Conservation (phyloP, 2,888 invertebrate species). For the Macaria notata region DNA sequence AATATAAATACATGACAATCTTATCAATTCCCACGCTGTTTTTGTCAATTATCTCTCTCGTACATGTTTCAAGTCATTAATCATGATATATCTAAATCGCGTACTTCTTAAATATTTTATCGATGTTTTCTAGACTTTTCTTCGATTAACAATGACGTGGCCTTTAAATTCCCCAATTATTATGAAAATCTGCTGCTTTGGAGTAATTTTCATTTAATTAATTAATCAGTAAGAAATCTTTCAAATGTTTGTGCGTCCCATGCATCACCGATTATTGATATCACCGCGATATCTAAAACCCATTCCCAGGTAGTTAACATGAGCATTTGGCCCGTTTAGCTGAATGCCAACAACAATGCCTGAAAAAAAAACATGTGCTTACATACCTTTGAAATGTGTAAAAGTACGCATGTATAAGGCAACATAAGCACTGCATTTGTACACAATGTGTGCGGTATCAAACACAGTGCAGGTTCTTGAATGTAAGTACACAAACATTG, state of each 20-base stretch:
- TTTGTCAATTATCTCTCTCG: background rate
- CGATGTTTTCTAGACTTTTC: conserved; percentile 7
- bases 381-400: too few species aligned
- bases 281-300: too few species aligned
- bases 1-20: background rate
- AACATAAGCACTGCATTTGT: too few species aligned
- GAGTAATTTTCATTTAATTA: background rate
- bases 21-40: conserved; percentile 4
- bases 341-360: too few species aligned
- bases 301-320: too few species aligned
- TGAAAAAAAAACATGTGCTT: too few species aligned
- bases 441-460: background rate
- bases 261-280: too few species aligned
- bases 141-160: background rate
- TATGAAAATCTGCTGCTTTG: too few species aligned
- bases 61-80: background rate
- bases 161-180: too few species aligned
- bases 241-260: too few species aligned
- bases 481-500: conserved; percentile 8
- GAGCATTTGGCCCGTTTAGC: too few species aligned
- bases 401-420: too few species aligned
- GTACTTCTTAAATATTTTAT: background rate
- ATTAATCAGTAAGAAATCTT: background rate
- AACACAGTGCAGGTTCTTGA: conserved; percentile 2
- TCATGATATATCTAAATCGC: conserved; percentile 8